Base-by-base conservation (phyloP, 2,888 invertebrate species). In the Rotaria macrura region DNA sequence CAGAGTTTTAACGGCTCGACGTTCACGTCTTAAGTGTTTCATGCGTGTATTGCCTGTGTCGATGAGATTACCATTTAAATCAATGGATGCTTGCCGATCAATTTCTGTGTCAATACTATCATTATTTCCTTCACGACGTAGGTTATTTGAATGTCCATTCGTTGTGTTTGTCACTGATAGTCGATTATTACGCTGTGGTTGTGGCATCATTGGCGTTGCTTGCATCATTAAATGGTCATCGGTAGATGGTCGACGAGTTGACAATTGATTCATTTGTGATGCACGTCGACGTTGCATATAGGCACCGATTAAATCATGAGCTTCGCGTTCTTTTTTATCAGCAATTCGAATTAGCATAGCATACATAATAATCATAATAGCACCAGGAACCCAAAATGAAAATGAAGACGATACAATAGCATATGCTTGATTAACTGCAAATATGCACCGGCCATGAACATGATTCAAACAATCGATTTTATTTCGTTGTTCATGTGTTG, bases 1-100 rank as follows among this genome's bases (percentile, higher is more conserved):
- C 86, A 97, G 92, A 79, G 97, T 97, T 89, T 96, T 94, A 3
- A 97, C 97, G 57, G 97, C 96, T 87, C 91, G 91, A 87, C 91
- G 91, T 87, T 92, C 91, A n/a, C 89, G 88, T 86, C 89, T 89
- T 89, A 90, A 89, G 72, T 89, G 88, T 85, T 88, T 88, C 43
- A 84, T 52, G 23, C 43, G 79, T 34, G 43, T 43, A 79, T 43
- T 43, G 25, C 79, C 25, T n/a, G 79, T 5, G n/a, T 79, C 79
- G 9, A 79, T 14, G 20, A 43, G 17, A 43, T 4, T n/a, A n/a
- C 79, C n/a, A 25, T 43, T 10, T n/a, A 79, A 12, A 79, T 79
- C 79, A 79, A 40, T n/a, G 25, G 79, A 79, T 40, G 23, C 0
- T 43, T 43, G 25, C n/a, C 43, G 25, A 79, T 79, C 43, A 2